Evolutionary conservation across 2,113 vertebrate genomes (phyloP), one percentile per base, ranked within the genome.

Genomic region (Paramormyrops kingsleyae): DNA sequence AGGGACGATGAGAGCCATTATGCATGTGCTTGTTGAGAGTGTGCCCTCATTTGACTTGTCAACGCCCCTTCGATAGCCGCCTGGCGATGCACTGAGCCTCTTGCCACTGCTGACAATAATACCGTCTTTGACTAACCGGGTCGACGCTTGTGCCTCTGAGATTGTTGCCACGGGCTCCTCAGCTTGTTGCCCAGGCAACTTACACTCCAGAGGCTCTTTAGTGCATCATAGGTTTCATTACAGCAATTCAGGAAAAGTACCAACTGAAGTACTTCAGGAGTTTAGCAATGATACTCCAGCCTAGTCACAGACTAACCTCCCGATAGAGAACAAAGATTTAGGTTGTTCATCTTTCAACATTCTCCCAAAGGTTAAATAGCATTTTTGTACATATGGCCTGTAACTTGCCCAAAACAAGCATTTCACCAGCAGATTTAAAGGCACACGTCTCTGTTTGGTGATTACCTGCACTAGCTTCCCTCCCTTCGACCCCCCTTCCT

Each of bases 381-480:
- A 27, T 47, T 46, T 24, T n/a, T 44, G 49, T 87, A 19, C 46
- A 89, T 66, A 89, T 27, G 42, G 39, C 13, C 53, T 70, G 56
- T 86, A 89, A 86, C 85, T 86, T 89, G 83, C 24, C 83, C 89
- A 86, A 86, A 89, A 42, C 42, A 13, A 77, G 56, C 27, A 35
- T 42, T 19, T 39, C n/a, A 12, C 24, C 44, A 44, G 53, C 39
- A n/a, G 52, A 85, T 66, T 89, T 84, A 89, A 89, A 80, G 56
- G 80, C 83, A 31, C 10, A 35, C 21, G 42, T 35, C 80, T 46
- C 49, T 62, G 89, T 42, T 70, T 86, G 66, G 42, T 89, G 53
- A 89, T 89, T 86, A 56, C 80, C 80, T 86, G 83, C n/a, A 35
- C 83, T 66, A 85, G 59, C 49, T 86, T 86, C 31, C 86, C 83